A percentile compares a stretch with the other conserved stretches of the same genome.
phyloP scores from a whole-genome alignment of 2,113 vertebrate species.

The Cebidichthys violaceus region DNA sequence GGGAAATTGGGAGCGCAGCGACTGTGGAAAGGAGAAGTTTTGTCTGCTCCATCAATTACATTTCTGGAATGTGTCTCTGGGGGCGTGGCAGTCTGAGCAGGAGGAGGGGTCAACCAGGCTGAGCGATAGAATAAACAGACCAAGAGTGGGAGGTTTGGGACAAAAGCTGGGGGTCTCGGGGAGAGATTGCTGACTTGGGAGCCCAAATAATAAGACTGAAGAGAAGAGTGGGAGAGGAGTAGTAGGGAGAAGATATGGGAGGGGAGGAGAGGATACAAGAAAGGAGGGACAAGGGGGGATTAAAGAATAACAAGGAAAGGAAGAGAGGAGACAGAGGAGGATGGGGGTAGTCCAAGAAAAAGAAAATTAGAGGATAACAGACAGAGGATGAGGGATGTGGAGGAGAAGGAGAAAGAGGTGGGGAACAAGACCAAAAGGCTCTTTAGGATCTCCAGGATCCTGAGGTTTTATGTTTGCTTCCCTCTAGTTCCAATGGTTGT shows the following conservation, averaged over 20 bases:
- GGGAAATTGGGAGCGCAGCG: constrained; percentile 43
- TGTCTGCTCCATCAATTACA: constrained; percentile 77
- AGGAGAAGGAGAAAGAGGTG: constrained; percentile 37
- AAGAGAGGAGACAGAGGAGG: constrained; percentile 31
- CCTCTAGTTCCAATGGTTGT: constrained; percentile 56
- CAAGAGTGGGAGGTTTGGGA: constrained; percentile 37
- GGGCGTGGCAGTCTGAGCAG: constrained; percentile 46
- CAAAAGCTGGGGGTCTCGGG: constrained; percentile 32
- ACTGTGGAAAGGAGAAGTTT: constrained; percentile 65
- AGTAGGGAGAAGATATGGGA: constrained; percentile 23
- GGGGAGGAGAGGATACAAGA: constrained; percentile 25
- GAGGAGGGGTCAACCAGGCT: constrained; percentile 34
- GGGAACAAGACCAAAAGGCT: constrained; percentile 66
- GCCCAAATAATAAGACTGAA: constrained; percentile 37
- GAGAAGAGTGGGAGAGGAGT: background rate
- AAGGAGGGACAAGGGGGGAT: background rate
- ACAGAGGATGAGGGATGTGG: constrained; percentile 28
- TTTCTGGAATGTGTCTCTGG: constrained; percentile 70
- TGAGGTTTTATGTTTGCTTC: constrained; percentile 65
- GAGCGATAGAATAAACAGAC: constrained; percentile 73
- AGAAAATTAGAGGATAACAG: constrained; percentile 47
- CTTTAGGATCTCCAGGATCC: constrained; percentile 78
- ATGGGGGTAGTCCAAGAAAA: constrained; percentile 40
- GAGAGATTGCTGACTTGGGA: constrained; percentile 54
- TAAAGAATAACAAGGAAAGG: constrained; percentile 38